Evolutionary conservation across 2,113 vertebrate genomes (phyloP).

Genomic region (Gorsachius goisagi): DNA sequence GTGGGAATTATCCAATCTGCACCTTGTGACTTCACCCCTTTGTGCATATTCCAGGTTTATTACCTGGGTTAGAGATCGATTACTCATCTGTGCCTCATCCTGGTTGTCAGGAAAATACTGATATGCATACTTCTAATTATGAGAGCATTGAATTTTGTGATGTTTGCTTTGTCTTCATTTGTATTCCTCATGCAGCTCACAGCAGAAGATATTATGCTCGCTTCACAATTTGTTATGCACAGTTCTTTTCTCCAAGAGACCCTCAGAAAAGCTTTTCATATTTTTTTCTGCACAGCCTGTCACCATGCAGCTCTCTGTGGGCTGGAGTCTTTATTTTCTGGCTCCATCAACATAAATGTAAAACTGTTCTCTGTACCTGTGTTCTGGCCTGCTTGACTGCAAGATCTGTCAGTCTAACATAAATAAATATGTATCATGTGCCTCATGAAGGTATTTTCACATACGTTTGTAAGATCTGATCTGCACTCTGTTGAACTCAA

Average conservation of each 20-base stretch:
- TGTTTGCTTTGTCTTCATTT: slow-evolving; percentile 29
- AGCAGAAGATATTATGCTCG: neutral
- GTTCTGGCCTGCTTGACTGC: neutral
- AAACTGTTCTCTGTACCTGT: neutral
- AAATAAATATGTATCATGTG: neutral
- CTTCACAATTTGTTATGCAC: slow-evolving; percentile 18
- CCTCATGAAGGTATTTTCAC: neutral
- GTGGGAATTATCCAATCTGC: neutral
- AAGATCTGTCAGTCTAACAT: neutral
- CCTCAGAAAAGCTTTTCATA: slow-evolving; percentile 4
- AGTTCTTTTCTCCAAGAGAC: slow-evolving; percentile 18
- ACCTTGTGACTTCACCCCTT: neutral
- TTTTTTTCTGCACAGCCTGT: slow-evolving; percentile 10
- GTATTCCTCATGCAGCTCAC: slow-evolving; percentile 24
- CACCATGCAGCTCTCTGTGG: neutral
- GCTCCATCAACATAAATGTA: neutral
- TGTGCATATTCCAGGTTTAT: neutral
- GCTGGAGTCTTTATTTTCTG: slow-evolving; percentile 18
- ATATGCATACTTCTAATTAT: slow-evolving; percentile 34
- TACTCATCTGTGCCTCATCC: slow-evolving; percentile 6
- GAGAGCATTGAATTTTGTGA: neutral
- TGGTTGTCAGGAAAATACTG: slow-evolving; percentile 40
- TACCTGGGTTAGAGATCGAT: slow-evolving; percentile 16
- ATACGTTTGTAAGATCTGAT: neutral
- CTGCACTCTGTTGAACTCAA: neutral